These are phyloP conservation scores for Thymelicus sylvestris DNA, from an alignment of 2,888 invertebrate species.

Conservation along the genomic window DNA sequence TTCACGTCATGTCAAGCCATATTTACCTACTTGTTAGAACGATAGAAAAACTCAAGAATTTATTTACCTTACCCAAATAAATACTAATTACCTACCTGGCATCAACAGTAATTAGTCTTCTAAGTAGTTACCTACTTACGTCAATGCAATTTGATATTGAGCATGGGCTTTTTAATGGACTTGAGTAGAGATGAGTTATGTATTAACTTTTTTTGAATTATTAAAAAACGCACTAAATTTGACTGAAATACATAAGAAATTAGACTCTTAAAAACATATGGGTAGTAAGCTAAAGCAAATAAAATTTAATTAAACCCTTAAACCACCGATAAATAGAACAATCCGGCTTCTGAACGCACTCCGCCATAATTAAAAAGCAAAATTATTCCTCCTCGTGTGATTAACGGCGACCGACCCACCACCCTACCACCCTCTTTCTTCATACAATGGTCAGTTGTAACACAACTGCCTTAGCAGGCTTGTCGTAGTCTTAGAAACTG, in stretches of 20 bases:
- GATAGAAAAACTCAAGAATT: not conserved
- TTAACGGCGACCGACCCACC: slow-evolving; percentile 64
- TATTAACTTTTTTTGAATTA: too few species aligned
- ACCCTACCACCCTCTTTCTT: slow-evolving; percentile 68
- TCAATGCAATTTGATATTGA: too few species aligned
- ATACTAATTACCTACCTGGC: too few species aligned
- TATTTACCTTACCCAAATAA: not conserved
- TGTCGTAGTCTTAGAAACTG: slow-evolving; percentile 79
- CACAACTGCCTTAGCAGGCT: slow-evolving; percentile 70
- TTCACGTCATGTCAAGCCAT: slow-evolving; percentile 1
- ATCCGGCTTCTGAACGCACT: slow-evolving; percentile 62
- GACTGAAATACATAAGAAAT: too few species aligned
- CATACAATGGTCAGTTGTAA: slow-evolving; percentile 77
- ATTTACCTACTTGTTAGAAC: not conserved
- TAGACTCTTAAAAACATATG: too few species aligned
- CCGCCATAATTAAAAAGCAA: slow-evolving; percentile 79
- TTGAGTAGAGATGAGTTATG: too few species aligned
- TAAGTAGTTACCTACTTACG: too few species aligned
- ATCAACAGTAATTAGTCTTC: too few species aligned
- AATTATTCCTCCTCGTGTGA: slow-evolving; percentile 77
- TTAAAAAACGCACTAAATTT: too few species aligned
- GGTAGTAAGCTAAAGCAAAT: not conserved
- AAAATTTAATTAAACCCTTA: slow-evolving; percentile 24
- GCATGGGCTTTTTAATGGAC: too few species aligned
- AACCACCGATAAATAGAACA: slow-evolving; percentile 34